phyloP scores from a whole-genome alignment of 2,113 vertebrate species.

The Caranx melampygus region DNA sequence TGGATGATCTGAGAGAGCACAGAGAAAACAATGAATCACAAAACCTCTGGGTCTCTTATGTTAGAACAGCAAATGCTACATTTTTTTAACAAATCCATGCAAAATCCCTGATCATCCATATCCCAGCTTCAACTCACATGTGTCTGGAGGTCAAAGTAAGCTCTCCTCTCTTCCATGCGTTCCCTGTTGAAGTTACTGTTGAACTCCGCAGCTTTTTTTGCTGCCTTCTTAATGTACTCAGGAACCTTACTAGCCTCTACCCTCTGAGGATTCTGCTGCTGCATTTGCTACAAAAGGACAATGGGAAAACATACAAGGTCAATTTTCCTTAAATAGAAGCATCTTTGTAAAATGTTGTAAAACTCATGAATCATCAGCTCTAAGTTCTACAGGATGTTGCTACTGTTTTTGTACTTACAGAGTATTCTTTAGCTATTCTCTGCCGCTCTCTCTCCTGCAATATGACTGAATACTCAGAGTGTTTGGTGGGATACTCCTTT shows the following conservation, averaged over 20 bases:
- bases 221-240: constrained; percentile 98
- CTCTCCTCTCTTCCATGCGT: constrained; percentile 97
- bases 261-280: constrained; percentile 97
- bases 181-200: constrained; percentile 98
- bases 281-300: constrained; percentile 91
- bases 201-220: constrained; percentile 97
- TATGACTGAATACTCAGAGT: constrained; percentile 97
- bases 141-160: constrained; percentile 98
- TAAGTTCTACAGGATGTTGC: background rate
- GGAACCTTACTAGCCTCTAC: constrained; percentile 99
- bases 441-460: constrained; percentile 96
- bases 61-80: background rate
- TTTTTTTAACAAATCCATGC: background rate
- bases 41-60: background rate
- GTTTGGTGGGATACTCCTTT: constrained; percentile 97
- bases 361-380: background rate
- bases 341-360: background rate
- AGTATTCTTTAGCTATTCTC: constrained; percentile 97
- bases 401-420: constrained; percentile 86
- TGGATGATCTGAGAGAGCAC: constrained; percentile 90
- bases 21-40: background rate
- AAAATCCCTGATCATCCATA: background rate
- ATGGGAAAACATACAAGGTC: background rate
- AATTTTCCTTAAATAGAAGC: background rate
- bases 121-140: constrained; percentile 85